Base-by-base conservation (phyloP, 2,113 vertebrate species). In the Ctenodactylus gundi region DNA sequence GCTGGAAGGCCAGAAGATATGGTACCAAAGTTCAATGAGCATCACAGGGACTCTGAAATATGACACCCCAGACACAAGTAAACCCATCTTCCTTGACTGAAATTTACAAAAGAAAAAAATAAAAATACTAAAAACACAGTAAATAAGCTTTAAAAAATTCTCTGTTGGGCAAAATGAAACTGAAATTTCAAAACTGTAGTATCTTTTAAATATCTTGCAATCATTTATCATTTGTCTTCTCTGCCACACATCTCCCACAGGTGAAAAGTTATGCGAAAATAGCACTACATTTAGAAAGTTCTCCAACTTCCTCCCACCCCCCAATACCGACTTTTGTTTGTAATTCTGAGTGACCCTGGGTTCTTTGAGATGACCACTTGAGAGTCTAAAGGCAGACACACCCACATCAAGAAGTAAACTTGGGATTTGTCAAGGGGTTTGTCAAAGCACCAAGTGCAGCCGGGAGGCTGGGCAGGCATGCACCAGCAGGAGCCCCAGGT, bases 261-360 rank as follows among this genome's bases (percentile, higher is more conserved):
- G 75, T 67, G 73, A 90, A 83, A 88, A 73, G 62, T 53, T 31
- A 90, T 41, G 55, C 88, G n/a, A 51, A 81, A 85, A 73, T 9
- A 78, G 36, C 41, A 65, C 7, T 72, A 39, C 20, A 78, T 60
- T 80, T 34, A 4, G 34, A 60, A 27, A 58, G 65, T 36, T 44
- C 82, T 65, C 81, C 14, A 86, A 36, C 55, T 82, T 17, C 5
- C 36, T 0, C 4, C 15, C 0, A 9, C 25, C 36, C 36, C 7
- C 31, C 51, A 53, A 67, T 29, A 78, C 0, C 10, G 41, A 82
- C 41, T 87, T 67, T 17, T 1, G 6, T 49, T 34, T 31, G n/a
- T n/a, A n/a, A 73, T 67, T 67, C 46, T 65, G 11, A 82, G 53
- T 44, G 76, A 53, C 60, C 85, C 39, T 1, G 4, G 36, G 55